Evolutionary conservation across 2,888 invertebrate species (phyloP).

Genomic region (Caenorhabditis sp.): DNA sequence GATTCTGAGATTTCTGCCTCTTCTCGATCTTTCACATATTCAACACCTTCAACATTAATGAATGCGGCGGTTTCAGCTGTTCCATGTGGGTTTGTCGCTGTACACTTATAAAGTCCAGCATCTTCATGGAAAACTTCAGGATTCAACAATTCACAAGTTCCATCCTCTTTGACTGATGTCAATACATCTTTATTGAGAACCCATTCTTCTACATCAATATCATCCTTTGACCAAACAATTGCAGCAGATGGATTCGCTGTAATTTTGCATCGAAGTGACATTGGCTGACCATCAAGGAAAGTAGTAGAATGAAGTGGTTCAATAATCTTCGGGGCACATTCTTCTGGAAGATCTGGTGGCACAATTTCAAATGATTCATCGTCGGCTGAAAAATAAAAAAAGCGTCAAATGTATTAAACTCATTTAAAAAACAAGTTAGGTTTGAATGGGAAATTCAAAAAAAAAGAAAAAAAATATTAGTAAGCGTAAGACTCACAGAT

Average conservation of each 20-base stretch:
- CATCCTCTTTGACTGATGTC: constrained; percentile 45
- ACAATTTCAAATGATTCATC: constrained; percentile 54
- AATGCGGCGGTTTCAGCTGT: constrained; percentile 58
- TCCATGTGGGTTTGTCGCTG: constrained; percentile 55
- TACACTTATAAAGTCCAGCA: constrained; percentile 58
- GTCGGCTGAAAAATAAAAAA: constrained; percentile 39
- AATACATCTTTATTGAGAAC: constrained; percentile 54
- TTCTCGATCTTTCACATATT: constrained; percentile 48
- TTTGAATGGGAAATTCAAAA: background rate
- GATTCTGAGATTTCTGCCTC: constrained; percentile 54
- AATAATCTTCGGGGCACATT: constrained; percentile 57
- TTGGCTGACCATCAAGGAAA: constrained; percentile 55
- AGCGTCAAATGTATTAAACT: too few species aligned
- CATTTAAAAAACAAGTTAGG: too few species aligned
- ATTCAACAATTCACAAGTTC: constrained; percentile 55
- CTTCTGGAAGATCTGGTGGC: constrained; percentile 56
- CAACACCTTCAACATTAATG: constrained; percentile 49
- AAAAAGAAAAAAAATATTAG: background rate
- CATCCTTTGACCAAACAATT: constrained; percentile 61
- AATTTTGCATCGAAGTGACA: constrained; percentile 57
- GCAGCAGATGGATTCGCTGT: constrained; percentile 56
- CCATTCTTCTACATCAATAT: constrained; percentile 55
- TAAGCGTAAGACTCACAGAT: constrained; percentile 42
- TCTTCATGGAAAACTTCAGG: constrained; percentile 53
- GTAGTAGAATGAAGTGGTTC: constrained; percentile 55